phyloP scores from a whole-genome alignment of 64 coral and sea anemone species.

The Acropora tenuis region DNA sequence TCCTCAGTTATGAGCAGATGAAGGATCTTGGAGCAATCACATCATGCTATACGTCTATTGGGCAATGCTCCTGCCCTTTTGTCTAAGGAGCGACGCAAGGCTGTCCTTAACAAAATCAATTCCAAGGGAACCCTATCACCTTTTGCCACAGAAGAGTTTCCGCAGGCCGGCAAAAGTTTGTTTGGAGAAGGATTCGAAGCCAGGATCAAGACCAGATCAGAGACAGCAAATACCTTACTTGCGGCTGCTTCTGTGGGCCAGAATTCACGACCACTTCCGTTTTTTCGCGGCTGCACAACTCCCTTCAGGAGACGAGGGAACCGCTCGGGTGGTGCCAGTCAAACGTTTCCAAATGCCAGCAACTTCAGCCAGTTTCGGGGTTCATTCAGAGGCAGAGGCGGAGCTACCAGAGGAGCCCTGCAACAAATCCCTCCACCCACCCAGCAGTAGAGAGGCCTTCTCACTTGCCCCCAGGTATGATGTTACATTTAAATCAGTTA shows the following conservation, averaged over 20 bases:
- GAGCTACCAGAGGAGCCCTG: neutral
- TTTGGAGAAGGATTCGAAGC: slow-evolving; percentile 63
- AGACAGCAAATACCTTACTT: slow-evolving; percentile 56
- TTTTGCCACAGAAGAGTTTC: slow-evolving; percentile 60
- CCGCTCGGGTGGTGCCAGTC: slow-evolving; percentile 31
- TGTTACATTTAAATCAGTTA: slow-evolving; percentile 44
- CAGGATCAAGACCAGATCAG: slow-evolving; percentile 49
- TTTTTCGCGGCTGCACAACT: slow-evolving; percentile 36
- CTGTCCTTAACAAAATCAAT: slow-evolving; percentile 57
- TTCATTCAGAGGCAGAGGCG: slow-evolving; percentile 4
- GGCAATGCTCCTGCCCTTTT: slow-evolving; percentile 64
- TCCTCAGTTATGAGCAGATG: slow-evolving; percentile 37
- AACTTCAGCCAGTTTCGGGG: slow-evolving; percentile 18
- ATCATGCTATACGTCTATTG: slow-evolving; percentile 34
- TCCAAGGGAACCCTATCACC: slow-evolving; percentile 45
- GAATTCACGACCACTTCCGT: slow-evolving; percentile 2
- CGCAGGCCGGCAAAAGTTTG: slow-evolving; percentile 40
- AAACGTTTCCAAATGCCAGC: neutral
- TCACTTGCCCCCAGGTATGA: slow-evolving; percentile 29
- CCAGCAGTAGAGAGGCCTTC: slow-evolving; percentile 12
- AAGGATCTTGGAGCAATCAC: slow-evolving; percentile 20
- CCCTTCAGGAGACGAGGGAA: slow-evolving; percentile 7
- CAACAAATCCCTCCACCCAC: slow-evolving; percentile 35
- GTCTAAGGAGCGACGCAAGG: slow-evolving; percentile 31
- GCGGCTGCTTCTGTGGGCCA: slow-evolving; percentile 43